Evolutionary conservation across 2,113 vertebrate species (phyloP).

Genomic region (Atrichornis clamosus): DNA sequence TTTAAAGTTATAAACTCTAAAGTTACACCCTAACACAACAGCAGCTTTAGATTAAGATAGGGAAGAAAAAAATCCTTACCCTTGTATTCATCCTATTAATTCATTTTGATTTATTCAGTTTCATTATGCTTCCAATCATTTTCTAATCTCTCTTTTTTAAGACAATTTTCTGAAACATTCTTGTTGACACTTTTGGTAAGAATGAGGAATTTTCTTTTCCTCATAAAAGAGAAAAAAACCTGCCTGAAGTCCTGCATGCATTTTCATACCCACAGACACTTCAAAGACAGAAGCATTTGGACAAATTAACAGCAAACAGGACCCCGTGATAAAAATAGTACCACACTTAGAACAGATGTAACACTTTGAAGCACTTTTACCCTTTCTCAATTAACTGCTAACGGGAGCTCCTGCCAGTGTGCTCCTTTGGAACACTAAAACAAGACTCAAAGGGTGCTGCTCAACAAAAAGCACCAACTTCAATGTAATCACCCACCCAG

Average conservation of each 20-base stretch:
- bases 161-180: not conserved
- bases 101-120: not conserved
- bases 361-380: fast-evolving
- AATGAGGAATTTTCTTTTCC: not conserved
- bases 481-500: not conserved
- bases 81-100: not conserved
- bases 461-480: fast-evolving
- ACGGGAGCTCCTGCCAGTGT: fast-evolving
- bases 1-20: not conserved
- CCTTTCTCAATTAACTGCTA: not conserved
- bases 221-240: not conserved
- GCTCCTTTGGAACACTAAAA: fast-evolving
- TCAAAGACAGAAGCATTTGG: fast-evolving
- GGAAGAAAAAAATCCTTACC: not conserved
- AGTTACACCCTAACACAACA: fast-evolving
- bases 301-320: not conserved
- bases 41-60: not conserved
- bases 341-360: not conserved
- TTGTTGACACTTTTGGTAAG: not conserved
- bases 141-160: not conserved
- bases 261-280: not conserved
- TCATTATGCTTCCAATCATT: not conserved
- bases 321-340: not conserved
- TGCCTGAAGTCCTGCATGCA: not conserved
- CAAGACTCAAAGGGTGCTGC: not conserved